These are phyloP conservation scores for Polyodon spathula DNA, from an alignment of 2,113 vertebrate genomes.

Conservation along the genomic window DNA sequence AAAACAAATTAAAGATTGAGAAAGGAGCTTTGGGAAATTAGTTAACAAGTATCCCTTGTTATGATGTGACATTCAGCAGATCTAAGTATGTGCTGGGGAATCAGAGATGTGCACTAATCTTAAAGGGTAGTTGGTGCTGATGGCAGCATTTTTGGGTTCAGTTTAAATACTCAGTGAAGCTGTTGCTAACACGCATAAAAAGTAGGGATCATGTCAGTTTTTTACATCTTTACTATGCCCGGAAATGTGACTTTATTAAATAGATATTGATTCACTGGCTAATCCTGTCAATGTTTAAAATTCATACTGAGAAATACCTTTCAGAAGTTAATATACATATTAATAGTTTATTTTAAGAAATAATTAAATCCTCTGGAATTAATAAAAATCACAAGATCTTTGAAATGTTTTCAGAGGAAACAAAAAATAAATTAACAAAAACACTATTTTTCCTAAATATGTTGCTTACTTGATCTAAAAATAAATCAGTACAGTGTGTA, in stretches of 20 bases:
- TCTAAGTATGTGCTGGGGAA: conserved; percentile 76
- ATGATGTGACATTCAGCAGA: conserved; percentile 85
- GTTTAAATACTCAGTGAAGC: conserved; percentile 78
- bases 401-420: neutral
- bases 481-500: too few species aligned
- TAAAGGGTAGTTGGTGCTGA: conserved; percentile 87
- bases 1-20: conserved; percentile 70
- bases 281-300: too few species aligned
- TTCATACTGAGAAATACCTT: too few species aligned
- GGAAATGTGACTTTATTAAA: conserved; percentile 39
- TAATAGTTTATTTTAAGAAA: too few species aligned
- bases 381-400: too few species aligned
- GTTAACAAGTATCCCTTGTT: conserved; percentile 86
- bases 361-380: too few species aligned
- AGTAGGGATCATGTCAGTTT: conserved; percentile 53
- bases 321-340: too few species aligned
- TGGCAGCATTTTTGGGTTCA: conserved; percentile 73
- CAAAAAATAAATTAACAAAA: too few species aligned
- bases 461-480: neutral
- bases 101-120: conserved; percentile 75
- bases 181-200: conserved; percentile 72
- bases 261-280: too few species aligned
- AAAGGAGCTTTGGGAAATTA: conserved; percentile 82
- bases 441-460: neutral
- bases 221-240: conserved; percentile 58